Percentiles rank a stretch among this genome's conserved stretches.
phyloP scores from a whole-genome alignment of 2,888 invertebrate species.

The Mechanitis mazaeus region DNA sequence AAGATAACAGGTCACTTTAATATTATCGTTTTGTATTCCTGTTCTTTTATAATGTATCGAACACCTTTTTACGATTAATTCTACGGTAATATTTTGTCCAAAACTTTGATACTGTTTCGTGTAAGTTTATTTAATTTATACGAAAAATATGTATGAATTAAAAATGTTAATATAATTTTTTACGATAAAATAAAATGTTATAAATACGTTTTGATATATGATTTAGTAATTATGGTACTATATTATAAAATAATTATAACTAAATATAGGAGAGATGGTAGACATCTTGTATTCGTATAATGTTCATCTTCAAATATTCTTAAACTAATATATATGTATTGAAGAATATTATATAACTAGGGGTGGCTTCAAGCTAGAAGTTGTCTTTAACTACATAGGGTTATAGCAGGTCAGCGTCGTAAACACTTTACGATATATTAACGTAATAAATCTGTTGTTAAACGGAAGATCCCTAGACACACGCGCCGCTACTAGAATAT shows the following conservation, averaged over 20 bases:
- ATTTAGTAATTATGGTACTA: too few relatives aligned
- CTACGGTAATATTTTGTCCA: conserved; percentile 39
- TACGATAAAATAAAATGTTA: too few relatives aligned
- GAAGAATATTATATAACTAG: conserved; percentile 7
- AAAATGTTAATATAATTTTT: conserved; percentile 1
- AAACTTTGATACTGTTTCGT: conserved; percentile 25
- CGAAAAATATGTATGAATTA: background rate
- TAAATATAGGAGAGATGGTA: too few relatives aligned
- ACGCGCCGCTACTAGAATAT: background rate
- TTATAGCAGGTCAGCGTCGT: conserved; percentile 28
- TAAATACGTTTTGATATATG: too few relatives aligned
- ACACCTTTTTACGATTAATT: conserved; percentile 43
- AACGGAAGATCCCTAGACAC: conserved; percentile 8
- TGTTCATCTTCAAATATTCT: too few relatives aligned
- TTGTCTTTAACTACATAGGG: conserved; percentile 35
- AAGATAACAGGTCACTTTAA: background rate
- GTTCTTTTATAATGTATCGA: conserved; percentile 37
- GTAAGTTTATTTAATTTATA: conserved; percentile 4
- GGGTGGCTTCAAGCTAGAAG: conserved; percentile 5
- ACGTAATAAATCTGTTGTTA: conserved; percentile 19
- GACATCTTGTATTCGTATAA: too few relatives aligned
- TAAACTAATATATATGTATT: conserved; percentile 1
- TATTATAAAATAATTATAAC: too few relatives aligned
- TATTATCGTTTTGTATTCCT: conserved; percentile 10
- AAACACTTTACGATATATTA: conserved; percentile 27